Evolutionary conservation across 2,113 vertebrate genomes (phyloP).

Genomic region (Malurus cyaneus): DNA sequence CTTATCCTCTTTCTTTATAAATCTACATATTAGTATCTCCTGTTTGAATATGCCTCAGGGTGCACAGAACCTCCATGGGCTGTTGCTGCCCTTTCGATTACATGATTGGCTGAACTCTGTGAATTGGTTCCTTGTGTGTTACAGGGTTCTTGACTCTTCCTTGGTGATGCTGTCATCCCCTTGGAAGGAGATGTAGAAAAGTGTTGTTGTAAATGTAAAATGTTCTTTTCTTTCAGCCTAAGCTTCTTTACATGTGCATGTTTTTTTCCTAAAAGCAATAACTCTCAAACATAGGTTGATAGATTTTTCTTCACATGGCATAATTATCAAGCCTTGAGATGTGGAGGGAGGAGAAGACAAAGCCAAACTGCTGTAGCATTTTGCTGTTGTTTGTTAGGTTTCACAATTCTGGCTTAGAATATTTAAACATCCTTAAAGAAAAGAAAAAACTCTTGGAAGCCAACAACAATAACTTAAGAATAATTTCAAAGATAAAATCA

Average conservation of each 20-base stretch:
- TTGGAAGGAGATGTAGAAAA: neutral
- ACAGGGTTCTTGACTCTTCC: neutral
- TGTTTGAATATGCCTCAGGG: neutral
- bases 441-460: neutral
- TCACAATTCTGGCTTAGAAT: neutral
- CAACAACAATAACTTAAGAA: rapidly evolving
- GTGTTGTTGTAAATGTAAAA: neutral
- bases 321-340: neutral
- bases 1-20: neutral
- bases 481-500: neutral
- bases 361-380: neutral
- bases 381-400: neutral
- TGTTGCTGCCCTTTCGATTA: neutral
- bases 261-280: neutral
- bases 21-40: neutral
- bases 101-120: neutral
- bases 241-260: neutral
- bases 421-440: neutral
- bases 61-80: neutral
- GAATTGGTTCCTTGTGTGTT: neutral
- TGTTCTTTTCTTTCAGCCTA: neutral
- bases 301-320: neutral
- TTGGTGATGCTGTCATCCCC: neutral
- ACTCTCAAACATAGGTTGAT: neutral
- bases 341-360: neutral